Base-by-base conservation (phyloP, 2,113 vertebrate genomes). In the Tapirus terrestris region DNA sequence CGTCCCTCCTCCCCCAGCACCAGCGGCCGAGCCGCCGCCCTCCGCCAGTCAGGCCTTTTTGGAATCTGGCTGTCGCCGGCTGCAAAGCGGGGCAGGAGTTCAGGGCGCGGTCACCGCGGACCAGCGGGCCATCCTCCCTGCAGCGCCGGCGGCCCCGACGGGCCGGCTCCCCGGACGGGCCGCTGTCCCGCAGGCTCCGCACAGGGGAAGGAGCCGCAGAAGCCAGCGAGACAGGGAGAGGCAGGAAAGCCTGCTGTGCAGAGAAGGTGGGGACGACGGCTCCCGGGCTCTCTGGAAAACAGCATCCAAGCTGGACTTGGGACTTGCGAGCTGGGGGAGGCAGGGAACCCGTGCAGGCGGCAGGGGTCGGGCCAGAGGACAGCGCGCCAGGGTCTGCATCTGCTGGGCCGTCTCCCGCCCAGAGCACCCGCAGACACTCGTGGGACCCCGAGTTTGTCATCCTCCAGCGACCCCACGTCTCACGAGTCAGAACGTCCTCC, bases 281-380 rank as follows among this genome's bases (percentile, higher is more conserved):
- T n/a, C 79, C 51, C 73, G 0, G 27, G 60, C 45, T 36, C 58
- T 73, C 33, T 12, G 33, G 53, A n/a, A 63, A 81, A 33, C 5
- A 33, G 79, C 68, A 21, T n/a, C 65, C 4, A 1, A 6, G 45
- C 9, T 13, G 81, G 51, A 36, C 36, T 2, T 2, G n/a, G 56
- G 45, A n/a, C 8, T 11, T 9, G 39, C 3, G 0, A 0, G 3
- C 0, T 3, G 16, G n/a, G 53, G 17, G 21, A 48, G 13, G 11
- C 68, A 6, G 39, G 63, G 33, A 36, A 13, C 56, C 21, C 0
- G 12, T 5, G 23, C 36, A 14, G 29, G 1, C 3, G 2, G 27
- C 33, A 3, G 17, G 39, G 43, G 61, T 70, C 20, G 0, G 27
- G 33, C 2, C 6, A 2, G 58, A 76, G 58, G 77, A 73, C 29